Percentiles rank a stretch among this genome's conserved stretches.
phyloP scores from a whole-genome alignment of 1,140 invertebrate species.

The Drosophila repleta region DNA sequence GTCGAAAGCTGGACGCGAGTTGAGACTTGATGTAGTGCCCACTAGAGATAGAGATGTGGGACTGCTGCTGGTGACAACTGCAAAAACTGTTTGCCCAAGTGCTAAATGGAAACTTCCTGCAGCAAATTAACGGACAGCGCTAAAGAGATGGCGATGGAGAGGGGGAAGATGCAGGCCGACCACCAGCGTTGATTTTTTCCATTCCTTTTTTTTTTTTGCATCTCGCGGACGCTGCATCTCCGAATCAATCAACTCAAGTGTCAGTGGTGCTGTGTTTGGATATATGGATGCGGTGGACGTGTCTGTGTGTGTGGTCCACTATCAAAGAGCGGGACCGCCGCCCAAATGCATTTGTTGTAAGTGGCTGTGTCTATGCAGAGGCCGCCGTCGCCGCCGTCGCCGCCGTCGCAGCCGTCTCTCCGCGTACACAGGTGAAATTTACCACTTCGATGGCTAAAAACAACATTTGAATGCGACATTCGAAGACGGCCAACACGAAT shows the following conservation, averaged over 20 bases:
- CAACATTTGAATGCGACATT: slow-evolving; percentile 79
- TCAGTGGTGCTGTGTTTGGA: slow-evolving; percentile 28
- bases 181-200: slow-evolving; percentile 62
- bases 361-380: slow-evolving; percentile 72
- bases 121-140: slow-evolving; percentile 70
- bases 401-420: slow-evolving; percentile 37
- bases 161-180: slow-evolving; percentile 34
- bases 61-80: slow-evolving; percentile 69
- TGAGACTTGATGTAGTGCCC: slow-evolving; percentile 55
- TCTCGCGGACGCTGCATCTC: slow-evolving; percentile 68
- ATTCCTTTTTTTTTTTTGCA: slow-evolving; percentile 54
- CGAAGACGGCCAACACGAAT: slow-evolving; percentile 57
- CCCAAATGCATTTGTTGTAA: slow-evolving; percentile 79
- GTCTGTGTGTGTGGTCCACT: slow-evolving; percentile 71
- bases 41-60: slow-evolving; percentile 47
- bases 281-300: slow-evolving; percentile 17
- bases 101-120: slow-evolving; percentile 80
- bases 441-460: slow-evolving; percentile 80
- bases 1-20: not conserved
- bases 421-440: slow-evolving; percentile 81
- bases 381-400: slow-evolving; percentile 26
- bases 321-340: slow-evolving; percentile 69
- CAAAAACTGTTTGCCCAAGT: slow-evolving; percentile 77
- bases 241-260: slow-evolving; percentile 81
- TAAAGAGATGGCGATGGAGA: slow-evolving; percentile 7